Evolutionary conservation across 92 coral and sea anemone genomes (phyloP).

Genomic region (Porites lobata): DNA sequence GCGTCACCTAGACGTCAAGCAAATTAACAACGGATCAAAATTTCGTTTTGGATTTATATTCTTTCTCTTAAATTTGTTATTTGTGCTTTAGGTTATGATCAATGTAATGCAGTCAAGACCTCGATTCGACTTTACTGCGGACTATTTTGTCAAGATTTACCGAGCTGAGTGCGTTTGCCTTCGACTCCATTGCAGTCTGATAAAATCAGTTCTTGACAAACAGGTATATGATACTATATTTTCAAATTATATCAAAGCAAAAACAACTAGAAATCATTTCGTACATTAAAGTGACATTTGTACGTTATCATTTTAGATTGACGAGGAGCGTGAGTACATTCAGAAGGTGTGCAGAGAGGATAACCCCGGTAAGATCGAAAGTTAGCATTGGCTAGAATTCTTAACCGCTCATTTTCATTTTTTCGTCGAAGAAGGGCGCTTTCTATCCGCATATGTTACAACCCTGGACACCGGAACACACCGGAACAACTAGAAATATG

Average conservation of each 20-base stretch:
- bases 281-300: no score
- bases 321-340: constrained; percentile 91
- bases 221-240: constrained; percentile 70
- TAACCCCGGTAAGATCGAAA: constrained; percentile 69
- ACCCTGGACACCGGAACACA: no score
- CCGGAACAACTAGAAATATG: no score
- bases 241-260: no score
- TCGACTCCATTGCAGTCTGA: constrained; percentile 90
- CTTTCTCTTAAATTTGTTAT: background rate
- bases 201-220: constrained; percentile 91
- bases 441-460: no score
- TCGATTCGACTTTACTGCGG: constrained; percentile 90
- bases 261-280: no score
- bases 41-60: background rate
- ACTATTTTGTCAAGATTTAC: constrained; percentile 89
- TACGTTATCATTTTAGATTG: constrained; percentile 63
- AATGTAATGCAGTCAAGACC: constrained; percentile 88
- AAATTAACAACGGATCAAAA: background rate
- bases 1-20: background rate
- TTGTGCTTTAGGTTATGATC: constrained; percentile 75
- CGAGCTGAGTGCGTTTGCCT: constrained; percentile 95
- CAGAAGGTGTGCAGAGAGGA: constrained; percentile 96
- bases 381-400: no score
- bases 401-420: no score
- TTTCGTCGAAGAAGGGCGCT: no score